Conservation (phyloP, 2,113 vertebrate species). For the Tricholaema leucomelas region DNA sequence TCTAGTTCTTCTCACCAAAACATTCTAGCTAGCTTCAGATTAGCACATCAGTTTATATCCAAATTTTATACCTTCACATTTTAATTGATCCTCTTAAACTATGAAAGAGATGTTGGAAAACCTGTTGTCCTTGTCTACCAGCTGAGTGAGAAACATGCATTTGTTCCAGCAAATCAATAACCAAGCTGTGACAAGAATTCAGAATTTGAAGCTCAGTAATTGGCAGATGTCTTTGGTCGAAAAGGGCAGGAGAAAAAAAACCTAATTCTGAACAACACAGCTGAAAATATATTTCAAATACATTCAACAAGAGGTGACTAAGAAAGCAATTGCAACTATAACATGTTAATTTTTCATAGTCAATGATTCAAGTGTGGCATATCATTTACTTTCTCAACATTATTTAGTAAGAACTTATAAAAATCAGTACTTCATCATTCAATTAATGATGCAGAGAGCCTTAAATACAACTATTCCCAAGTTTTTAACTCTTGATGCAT, state of each 20-base stretch:
- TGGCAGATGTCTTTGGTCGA: background rate
- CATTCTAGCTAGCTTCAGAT: no score
- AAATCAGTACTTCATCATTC: background rate
- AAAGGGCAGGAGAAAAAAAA: background rate
- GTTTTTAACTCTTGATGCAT: background rate
- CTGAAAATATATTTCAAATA: background rate
- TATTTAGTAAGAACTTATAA: background rate
- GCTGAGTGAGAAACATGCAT: background rate
- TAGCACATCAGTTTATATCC: no score
- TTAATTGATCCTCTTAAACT: background rate
- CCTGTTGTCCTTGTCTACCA: background rate
- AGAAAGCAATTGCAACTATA: background rate
- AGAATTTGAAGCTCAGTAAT: background rate
- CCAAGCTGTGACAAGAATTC: background rate
- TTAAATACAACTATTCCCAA: background rate
- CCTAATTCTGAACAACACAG: background rate
- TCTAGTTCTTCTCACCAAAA: no score
- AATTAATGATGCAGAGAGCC: background rate
- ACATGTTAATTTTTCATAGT: background rate
- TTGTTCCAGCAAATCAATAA: background rate
- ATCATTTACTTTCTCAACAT: background rate
- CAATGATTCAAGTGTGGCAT: background rate
- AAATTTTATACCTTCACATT: conserved; percentile 28
- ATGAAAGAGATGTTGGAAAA: background rate
- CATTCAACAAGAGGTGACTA: background rate